Conservation (phyloP, 2,113 vertebrate genomes). For the Carettochelys insculpta region DNA sequence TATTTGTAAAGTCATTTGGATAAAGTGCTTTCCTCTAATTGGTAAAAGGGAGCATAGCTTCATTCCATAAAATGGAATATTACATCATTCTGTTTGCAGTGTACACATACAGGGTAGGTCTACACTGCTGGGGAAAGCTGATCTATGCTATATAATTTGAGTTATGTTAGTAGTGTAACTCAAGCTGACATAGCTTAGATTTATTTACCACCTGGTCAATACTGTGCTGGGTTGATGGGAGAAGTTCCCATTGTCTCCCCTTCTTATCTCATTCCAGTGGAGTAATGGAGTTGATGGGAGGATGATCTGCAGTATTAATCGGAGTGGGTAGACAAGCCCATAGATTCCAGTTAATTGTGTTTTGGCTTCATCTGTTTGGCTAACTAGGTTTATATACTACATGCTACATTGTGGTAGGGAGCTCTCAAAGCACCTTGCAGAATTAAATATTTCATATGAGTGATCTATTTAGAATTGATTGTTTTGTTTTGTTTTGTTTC, state of each 20-base stretch:
- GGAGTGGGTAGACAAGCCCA: no score
- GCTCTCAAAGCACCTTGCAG: neutral
- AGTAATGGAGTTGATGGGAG: no score
- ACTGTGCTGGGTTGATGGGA: no score
- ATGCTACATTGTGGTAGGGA: neutral
- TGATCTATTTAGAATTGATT: neutral
- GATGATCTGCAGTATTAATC: no score
- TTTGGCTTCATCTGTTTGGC: neutral
- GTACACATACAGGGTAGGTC: neutral
- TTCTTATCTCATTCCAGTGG: no score
- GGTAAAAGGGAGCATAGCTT: neutral
- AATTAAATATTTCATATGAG: neutral
- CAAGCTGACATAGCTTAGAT: no score
- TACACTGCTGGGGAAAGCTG: no score
- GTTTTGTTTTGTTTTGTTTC: neutral
- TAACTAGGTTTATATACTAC: neutral
- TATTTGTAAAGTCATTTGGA: neutral
- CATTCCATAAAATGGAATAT: neutral
- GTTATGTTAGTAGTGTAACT: no score
- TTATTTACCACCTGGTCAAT: no score
- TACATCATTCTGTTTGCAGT: neutral
- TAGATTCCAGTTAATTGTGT: neutral
- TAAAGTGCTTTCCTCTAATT: neutral
- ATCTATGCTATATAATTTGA: no score
- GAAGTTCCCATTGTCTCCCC: no score